These are phyloP conservation scores for Actinernus sp. DNA, from an alignment of 92 coral and sea anemone species.

Conservation along the genomic window DNA sequence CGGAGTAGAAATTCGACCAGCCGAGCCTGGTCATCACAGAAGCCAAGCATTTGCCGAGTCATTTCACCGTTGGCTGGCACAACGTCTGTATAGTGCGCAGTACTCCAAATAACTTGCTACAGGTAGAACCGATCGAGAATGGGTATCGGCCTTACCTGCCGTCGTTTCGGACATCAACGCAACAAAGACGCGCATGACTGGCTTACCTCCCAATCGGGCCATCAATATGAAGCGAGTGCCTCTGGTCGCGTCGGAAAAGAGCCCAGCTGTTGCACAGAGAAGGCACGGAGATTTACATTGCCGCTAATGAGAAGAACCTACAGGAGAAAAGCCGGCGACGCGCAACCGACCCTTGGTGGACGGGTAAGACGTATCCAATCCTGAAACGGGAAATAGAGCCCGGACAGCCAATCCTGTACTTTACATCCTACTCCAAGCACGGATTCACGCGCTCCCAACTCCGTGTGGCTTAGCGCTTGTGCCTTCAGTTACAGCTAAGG, in stretches of 20 bases:
- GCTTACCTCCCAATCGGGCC: too few relatives aligned
- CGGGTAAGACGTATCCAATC: background rate
- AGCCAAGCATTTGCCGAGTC: too few relatives aligned
- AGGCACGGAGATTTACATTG: slow-evolving; percentile 2
- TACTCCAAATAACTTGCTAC: slow-evolving; percentile 1
- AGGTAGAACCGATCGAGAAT: slow-evolving; percentile 1
- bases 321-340: too few relatives aligned
- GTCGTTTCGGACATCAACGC: too few relatives aligned
- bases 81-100: slow-evolving; percentile 14
- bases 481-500: slow-evolving; percentile 17
- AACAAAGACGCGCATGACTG: too few relatives aligned
- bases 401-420: slow-evolving; percentile 13
- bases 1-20: slow-evolving; percentile 6
- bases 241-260: slow-evolving; percentile 4
- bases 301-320: slow-evolving; percentile 12
- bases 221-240: too few relatives aligned
- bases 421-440: slow-evolving; percentile 7
- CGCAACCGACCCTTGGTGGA: too few relatives aligned
- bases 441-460: too few relatives aligned
- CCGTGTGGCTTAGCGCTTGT: too few relatives aligned
- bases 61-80: slow-evolving; percentile 5
- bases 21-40: slow-evolving; percentile 8
- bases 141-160: slow-evolving; percentile 2
- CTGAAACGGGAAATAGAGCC: too few relatives aligned
- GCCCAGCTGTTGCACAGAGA: too few relatives aligned